Conservation (phyloP, 2,888 invertebrate genomes). For the Trissoscelio sp. region DNA sequence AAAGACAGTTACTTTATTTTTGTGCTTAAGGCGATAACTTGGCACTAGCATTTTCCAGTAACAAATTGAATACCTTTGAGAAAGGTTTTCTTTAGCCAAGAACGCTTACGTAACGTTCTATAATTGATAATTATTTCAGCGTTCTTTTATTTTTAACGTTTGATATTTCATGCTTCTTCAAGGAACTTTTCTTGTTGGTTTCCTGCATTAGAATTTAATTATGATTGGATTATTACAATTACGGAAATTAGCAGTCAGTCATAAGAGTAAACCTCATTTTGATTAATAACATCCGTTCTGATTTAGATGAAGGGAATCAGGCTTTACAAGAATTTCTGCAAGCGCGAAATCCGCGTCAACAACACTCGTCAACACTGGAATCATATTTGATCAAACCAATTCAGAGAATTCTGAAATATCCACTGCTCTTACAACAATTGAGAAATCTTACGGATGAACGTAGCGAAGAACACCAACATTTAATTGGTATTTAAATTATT, state of each 20-base stretch:
- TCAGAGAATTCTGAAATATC: conserved; percentile 99
- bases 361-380: conserved; percentile 98
- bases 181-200: neutral
- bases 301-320: conserved; percentile 96
- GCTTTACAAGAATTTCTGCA: conserved; percentile 97
- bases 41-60: neutral
- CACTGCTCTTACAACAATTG: conserved; percentile 96
- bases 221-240: conserved; percentile 20
- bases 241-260: neutral
- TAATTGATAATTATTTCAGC: conserved; percentile 13
- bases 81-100: neutral
- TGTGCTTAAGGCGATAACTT: neutral
- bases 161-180: neutral
- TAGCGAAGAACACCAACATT: conserved; percentile 97
- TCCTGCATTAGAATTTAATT: conserved; percentile 12
- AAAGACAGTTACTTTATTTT: neutral
- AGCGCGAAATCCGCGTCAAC: conserved; percentile 97
- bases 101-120: conserved; percentile 9
- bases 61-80: neutral
- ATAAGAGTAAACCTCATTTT: conserved; percentile 9
- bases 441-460: conserved; percentile 96
- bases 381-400: conserved; percentile 99
- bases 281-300: conserved; percentile 32
- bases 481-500: conserved; percentile 89
- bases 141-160: neutral